phyloP scores from a whole-genome alignment of 2,113 vertebrate species.

The Furnarius figulus region DNA sequence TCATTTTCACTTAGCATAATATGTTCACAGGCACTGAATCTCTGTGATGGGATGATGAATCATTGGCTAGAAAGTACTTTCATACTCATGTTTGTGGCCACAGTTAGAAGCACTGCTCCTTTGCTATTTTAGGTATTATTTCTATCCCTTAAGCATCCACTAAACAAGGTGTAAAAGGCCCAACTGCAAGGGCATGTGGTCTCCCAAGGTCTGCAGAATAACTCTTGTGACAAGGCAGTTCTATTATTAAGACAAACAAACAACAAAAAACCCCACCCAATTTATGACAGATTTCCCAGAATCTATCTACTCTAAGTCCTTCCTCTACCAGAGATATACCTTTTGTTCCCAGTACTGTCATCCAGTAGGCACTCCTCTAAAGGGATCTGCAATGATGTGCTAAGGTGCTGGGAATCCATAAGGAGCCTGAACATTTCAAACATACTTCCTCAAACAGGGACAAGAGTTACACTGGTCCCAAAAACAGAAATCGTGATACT shows the following conservation, averaged over 20 bases:
- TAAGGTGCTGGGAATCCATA: background rate
- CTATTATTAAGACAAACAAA: background rate
- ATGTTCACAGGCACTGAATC: background rate
- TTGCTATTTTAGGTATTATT: background rate
- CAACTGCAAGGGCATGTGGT: background rate
- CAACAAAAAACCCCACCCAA: background rate
- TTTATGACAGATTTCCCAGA: background rate
- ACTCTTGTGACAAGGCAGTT: background rate
- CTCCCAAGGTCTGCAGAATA: background rate
- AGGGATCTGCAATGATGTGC: background rate
- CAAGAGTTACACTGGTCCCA: background rate
- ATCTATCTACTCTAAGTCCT: background rate
- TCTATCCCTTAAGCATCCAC: background rate
- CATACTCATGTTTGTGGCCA: background rate
- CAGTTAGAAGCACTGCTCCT: background rate
- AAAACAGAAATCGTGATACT: background rate
- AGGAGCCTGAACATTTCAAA: background rate
- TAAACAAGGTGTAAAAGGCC: background rate
- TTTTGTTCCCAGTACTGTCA: background rate
- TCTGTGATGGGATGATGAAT: background rate
- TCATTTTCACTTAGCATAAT: background rate
- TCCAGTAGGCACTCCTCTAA: background rate
- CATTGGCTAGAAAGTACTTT: background rate
- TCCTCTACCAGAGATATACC: background rate
- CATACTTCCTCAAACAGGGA: accelerated